A percentile compares a stretch with the other conserved stretches of the same genome.
Evolutionary conservation across 2,797 vertebrate genomes (phyloP).

Genomic region (Onychomys torridus): DNA sequence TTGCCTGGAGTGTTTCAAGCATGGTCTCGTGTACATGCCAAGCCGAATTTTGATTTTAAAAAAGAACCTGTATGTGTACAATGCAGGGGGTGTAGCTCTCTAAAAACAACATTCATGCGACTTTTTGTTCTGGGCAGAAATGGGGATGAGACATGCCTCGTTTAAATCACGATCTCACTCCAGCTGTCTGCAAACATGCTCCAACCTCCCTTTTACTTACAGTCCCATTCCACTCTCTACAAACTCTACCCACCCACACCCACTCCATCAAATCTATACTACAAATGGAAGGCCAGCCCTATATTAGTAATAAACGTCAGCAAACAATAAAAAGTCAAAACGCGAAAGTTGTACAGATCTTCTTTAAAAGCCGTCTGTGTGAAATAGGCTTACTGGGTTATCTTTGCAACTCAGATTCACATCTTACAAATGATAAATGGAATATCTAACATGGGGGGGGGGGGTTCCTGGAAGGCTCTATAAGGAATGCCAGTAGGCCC

Average conservation of each 20-base stretch:
- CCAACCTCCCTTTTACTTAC: neutral
- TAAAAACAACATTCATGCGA: neutral
- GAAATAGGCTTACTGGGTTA: slow-evolving; percentile 56
- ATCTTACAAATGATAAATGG: slow-evolving; percentile 67
- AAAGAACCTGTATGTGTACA: slow-evolving; percentile 21
- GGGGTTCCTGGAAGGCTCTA: neutral
- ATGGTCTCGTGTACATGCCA: neutral
- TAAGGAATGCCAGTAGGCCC: neutral
- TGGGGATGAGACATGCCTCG: neutral
- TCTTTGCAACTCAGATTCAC: slow-evolving; percentile 47
- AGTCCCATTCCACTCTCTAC: neutral
- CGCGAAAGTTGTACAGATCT: slow-evolving; percentile 42
- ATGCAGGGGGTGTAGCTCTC: neutral
- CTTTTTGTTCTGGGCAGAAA: neutral
- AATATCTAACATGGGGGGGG: neutral
- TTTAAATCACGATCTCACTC: slow-evolving; percentile 32
- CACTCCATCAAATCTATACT: neutral
- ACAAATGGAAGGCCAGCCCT: slow-evolving; percentile 18
- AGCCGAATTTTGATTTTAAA: slow-evolving; percentile 51
- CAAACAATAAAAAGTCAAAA: neutral
- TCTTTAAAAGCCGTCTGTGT: slow-evolving; percentile 75
- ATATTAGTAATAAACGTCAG: slow-evolving; percentile 3
- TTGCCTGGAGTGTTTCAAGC: neutral
- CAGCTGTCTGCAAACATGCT: slow-evolving; percentile 32
- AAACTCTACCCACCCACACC: neutral